Evolutionary conservation across 2,113 vertebrate species (phyloP).

Genomic region (Tenebrosternarchus preto): DNA sequence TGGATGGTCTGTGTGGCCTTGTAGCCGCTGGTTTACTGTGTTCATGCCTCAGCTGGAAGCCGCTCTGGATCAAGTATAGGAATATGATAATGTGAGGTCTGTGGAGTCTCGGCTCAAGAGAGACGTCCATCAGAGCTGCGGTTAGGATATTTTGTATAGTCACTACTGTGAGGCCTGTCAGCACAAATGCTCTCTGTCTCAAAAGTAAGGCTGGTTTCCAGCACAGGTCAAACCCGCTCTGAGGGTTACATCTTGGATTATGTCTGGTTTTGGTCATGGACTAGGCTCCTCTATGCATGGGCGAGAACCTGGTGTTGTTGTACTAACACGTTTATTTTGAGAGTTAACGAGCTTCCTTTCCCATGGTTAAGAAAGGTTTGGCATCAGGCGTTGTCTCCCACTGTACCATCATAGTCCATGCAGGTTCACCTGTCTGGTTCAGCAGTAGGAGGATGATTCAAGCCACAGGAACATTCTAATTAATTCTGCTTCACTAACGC

Average conservation of each 20-base stretch:
- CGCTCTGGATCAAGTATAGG: too few relatives aligned
- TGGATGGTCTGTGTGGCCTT: not conserved
- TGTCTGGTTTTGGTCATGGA: too few relatives aligned
- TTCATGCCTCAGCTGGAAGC: too few relatives aligned
- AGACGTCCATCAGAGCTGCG: too few relatives aligned
- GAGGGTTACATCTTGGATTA: too few relatives aligned
- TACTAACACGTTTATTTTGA: not conserved
- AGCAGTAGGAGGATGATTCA: slow-evolving; percentile 29
- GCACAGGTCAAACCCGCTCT: too few relatives aligned
- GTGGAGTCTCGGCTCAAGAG: too few relatives aligned
- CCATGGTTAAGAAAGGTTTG: not conserved
- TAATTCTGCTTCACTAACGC: slow-evolving; percentile 56
- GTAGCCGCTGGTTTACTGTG: not conserved
- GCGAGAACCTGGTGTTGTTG: not conserved
- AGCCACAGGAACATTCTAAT: slow-evolving; percentile 36
- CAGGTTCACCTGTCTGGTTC: slow-evolving; percentile 34
- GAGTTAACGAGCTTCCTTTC: slow-evolving; percentile 1
- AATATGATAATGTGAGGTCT: too few relatives aligned
- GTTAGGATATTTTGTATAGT: too few relatives aligned
- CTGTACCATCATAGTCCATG: not conserved
- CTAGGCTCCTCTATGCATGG: not conserved
- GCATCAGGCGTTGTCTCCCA: not conserved
- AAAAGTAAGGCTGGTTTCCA: too few relatives aligned
- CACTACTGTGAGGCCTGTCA: too few relatives aligned
- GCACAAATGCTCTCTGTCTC: too few relatives aligned